Evolutionary conservation across 2,888 invertebrate species (phyloP).

Genomic region (Cacoxenus indagator): DNA sequence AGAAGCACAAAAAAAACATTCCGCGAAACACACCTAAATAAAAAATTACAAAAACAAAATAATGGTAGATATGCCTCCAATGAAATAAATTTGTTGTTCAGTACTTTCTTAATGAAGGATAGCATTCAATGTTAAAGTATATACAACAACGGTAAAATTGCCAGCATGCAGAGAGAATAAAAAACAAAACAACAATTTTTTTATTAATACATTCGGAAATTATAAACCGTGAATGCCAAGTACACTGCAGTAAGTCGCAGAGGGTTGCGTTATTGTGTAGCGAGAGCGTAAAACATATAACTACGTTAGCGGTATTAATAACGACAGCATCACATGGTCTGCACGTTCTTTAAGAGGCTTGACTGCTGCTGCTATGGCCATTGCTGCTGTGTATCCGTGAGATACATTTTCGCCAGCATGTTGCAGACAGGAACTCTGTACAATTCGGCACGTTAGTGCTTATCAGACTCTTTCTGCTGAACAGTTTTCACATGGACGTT

Average conservation of each 20-base stretch:
- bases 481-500: slow-evolving; percentile 9
- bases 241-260: background rate
- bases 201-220: background rate
- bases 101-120: background rate
- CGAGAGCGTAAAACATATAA: background rate
- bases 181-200: background rate
- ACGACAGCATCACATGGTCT: slow-evolving; percentile 19
- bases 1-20: background rate
- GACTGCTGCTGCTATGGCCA: background rate
- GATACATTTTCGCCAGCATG: slow-evolving; percentile 1
- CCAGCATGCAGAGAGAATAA: background rate
- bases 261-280: background rate
- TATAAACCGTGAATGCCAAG: slow-evolving; percentile 2
- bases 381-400: slow-evolving; percentile 14
- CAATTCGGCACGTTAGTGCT: slow-evolving; percentile 11
- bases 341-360: slow-evolving; percentile 7
- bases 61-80: background rate
- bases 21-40: background rate
- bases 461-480: slow-evolving; percentile 6
- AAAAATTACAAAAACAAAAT: background rate
- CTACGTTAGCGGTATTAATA: background rate
- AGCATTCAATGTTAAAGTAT: background rate
- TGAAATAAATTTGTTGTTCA: background rate
- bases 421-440: slow-evolving; percentile 11
- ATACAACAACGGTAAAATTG: background rate